Percentiles rank a stretch among this genome's conserved stretches.
Evolutionary conservation across 2,797 vertebrate genomes (phyloP).

Genomic region (Sebastes goodei): DNA sequence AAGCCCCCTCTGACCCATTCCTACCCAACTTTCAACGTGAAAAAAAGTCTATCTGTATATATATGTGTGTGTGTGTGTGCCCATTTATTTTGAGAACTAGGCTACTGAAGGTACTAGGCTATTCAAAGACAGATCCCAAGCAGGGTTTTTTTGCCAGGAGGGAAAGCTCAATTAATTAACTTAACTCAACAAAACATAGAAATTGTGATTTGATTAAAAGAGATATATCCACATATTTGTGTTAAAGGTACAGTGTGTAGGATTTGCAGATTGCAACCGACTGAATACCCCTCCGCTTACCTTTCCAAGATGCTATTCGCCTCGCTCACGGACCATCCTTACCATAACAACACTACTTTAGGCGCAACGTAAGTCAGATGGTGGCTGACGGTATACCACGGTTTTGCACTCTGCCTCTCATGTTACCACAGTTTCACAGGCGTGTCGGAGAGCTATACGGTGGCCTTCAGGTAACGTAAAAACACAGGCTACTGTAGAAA

Average conservation of each 20-base stretch:
- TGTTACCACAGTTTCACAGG: too few species aligned
- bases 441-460: too few species aligned
- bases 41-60: not conserved
- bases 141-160: not conserved
- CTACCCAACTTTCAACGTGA: not conserved
- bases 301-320: too few species aligned
- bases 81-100: conserved; percentile 3
- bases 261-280: too few species aligned
- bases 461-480: too few species aligned
- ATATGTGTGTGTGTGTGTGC: not conserved
- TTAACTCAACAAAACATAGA: not conserved
- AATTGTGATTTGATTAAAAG: not conserved
- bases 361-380: too few species aligned
- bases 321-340: too few species aligned
- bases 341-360: too few species aligned
- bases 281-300: too few species aligned
- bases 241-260: not conserved
- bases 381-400: too few species aligned
- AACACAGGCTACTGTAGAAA: too few species aligned
- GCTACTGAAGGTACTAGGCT: not conserved
- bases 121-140: not conserved
- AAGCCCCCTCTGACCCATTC: not conserved
- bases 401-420: too few species aligned
- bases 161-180: not conserved
- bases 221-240: not conserved